Evolutionary conservation across 64 coral and sea anemone genomes (phyloP).

Genomic region (Pachyseris speciosa): DNA sequence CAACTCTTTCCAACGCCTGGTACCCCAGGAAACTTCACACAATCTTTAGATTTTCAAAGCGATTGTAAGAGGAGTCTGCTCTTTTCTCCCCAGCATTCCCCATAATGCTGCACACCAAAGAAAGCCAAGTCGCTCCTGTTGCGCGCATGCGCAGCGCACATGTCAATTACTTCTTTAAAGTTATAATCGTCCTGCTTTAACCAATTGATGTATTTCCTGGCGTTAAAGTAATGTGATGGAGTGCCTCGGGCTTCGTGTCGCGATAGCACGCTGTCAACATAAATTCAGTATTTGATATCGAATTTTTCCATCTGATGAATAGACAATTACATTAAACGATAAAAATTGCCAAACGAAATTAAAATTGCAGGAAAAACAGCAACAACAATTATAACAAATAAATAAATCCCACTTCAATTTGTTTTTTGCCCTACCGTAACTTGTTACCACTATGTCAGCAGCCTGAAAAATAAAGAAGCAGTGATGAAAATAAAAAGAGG

Average conservation of each 20-base stretch:
- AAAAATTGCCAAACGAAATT: background rate
- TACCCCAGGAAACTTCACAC: background rate
- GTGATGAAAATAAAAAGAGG: background rate
- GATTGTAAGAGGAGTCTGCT: background rate
- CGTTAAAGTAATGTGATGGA: background rate
- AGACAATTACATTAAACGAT: background rate
- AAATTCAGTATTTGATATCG: background rate
- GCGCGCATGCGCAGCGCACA: background rate
- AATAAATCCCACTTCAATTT: background rate
- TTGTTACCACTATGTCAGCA: background rate
- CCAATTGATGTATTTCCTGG: background rate
- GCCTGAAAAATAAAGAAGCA: background rate
- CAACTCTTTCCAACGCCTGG: background rate
- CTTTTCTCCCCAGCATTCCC: background rate
- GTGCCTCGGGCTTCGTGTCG: background rate
- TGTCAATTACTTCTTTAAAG: slow-evolving; percentile 20
- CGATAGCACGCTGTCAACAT: background rate
- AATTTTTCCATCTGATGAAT: background rate
- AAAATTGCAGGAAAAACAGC: background rate
- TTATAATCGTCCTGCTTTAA: background rate
- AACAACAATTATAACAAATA: too few relatives aligned
- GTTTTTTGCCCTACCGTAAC: background rate
- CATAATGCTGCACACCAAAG: background rate
- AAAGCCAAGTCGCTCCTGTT: background rate
- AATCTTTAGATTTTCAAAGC: background rate